These are phyloP conservation scores for Amniataba percoides DNA, from an alignment of 2,797 vertebrate species.

Conservation along the genomic window DNA sequence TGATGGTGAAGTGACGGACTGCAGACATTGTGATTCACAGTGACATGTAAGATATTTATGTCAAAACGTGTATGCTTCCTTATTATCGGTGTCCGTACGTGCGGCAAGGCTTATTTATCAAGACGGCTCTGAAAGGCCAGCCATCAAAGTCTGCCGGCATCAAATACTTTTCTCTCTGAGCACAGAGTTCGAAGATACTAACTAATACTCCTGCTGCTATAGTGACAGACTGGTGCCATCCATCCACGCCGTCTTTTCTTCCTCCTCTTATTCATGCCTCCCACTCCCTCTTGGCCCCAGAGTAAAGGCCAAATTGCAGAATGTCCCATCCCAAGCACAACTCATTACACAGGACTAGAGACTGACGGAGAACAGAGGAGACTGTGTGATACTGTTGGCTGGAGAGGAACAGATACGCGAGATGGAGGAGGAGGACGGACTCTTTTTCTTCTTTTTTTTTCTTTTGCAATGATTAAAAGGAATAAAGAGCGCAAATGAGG, in stretches of 20 bases:
- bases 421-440: constrained; percentile 32
- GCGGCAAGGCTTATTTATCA: background rate
- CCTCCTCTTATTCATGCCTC: constrained; percentile 47
- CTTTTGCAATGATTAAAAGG: constrained; percentile 41
- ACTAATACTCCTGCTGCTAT: constrained; percentile 37
- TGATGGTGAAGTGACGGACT: too few relatives aligned
- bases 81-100: background rate
- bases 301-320: constrained; percentile 71
- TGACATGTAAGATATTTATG: background rate
- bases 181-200: background rate
- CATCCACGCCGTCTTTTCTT: constrained; percentile 45
- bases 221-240: constrained; percentile 51
- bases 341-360: constrained; percentile 71
- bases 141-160: background rate
- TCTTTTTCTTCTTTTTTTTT: too few relatives aligned
- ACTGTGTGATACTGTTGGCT: constrained; percentile 68
- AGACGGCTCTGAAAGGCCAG: background rate
- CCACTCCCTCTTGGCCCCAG: constrained; percentile 43
- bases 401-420: constrained; percentile 58
- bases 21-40: background rate
- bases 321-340: constrained; percentile 65
- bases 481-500: constrained; percentile 52
- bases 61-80: background rate
- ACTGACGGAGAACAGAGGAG: constrained; percentile 72
- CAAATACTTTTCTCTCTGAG: constrained; percentile 15